phyloP scores from a whole-genome alignment of 2,797 vertebrate species.

The Poecilia picta region DNA sequence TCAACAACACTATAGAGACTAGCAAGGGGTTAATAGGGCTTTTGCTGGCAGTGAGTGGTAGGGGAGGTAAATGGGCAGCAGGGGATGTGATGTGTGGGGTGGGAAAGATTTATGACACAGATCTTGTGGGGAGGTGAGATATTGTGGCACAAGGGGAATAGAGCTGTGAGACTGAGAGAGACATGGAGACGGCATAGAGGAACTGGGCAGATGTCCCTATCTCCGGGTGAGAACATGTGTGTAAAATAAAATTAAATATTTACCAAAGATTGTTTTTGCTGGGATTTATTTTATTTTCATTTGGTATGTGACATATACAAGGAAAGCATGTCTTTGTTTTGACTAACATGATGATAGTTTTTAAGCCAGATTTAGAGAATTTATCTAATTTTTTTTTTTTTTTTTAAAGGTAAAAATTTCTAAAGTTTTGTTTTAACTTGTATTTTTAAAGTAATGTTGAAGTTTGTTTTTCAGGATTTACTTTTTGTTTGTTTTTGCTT shows the following conservation, averaged over 20 bases:
- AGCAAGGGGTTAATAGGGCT: slow-evolving; percentile 82
- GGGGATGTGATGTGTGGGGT: slow-evolving; percentile 48
- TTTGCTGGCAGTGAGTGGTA: slow-evolving; percentile 68
- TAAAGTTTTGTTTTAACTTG: not conserved
- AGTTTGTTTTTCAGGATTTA: not conserved
- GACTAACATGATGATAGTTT: not conserved
- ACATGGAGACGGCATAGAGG: slow-evolving; percentile 23
- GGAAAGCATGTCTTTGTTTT: not conserved
- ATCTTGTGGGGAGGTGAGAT: slow-evolving; percentile 64
- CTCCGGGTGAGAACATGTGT: slow-evolving; percentile 12
- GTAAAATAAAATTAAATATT: slow-evolving; percentile 20
- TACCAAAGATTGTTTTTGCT: not conserved
- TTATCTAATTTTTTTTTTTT: not conserved
- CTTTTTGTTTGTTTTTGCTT: not conserved
- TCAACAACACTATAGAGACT: slow-evolving; percentile 81
- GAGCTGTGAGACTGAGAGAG: slow-evolving; percentile 52
- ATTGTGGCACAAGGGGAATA: slow-evolving; percentile 58
- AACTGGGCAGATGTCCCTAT: not conserved
- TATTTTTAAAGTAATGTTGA: not conserved
- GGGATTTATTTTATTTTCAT: not conserved
- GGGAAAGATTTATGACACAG: slow-evolving; percentile 74
- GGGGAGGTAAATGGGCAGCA: slow-evolving; percentile 56
- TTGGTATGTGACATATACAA: not conserved
- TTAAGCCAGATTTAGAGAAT: not conserved
- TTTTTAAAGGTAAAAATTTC: not conserved